Percentiles rank a stretch among this genome's conserved stretches.
phyloP scores from a whole-genome alignment of 2,113 vertebrate species.

The Sarotherodon lohbergeri region DNA sequence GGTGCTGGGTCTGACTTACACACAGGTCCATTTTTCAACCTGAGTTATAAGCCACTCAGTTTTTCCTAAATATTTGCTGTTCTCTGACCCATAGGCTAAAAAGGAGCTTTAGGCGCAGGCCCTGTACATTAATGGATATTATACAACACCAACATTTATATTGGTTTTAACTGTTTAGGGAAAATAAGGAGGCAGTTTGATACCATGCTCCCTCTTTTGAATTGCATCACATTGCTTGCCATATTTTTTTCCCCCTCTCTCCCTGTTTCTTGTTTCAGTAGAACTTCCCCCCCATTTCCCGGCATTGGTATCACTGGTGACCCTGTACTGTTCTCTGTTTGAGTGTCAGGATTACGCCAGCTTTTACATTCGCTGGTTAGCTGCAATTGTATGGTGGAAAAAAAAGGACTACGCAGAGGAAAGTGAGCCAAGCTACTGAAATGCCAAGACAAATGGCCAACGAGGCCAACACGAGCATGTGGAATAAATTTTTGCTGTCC shows the following conservation, averaged over 20 bases:
- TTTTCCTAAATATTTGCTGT: conserved; percentile 26
- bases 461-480: conserved; percentile 67
- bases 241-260: conserved; percentile 13
- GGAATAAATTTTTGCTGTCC: conserved; percentile 75
- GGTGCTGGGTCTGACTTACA: conserved; percentile 8
- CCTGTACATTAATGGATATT: not conserved
- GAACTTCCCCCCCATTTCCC: conserved; percentile 62
- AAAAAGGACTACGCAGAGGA: conserved; percentile 46
- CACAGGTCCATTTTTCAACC: conserved; percentile 49
- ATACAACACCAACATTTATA: not conserved
- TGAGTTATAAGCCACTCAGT: conserved; percentile 12
- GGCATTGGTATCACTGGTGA: conserved; percentile 65
- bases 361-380: conserved; percentile 64
- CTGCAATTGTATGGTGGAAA: conserved; percentile 64
- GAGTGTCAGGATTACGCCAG: conserved; percentile 65
- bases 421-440: conserved; percentile 65
- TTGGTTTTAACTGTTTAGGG: not conserved
- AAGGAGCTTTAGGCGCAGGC: not conserved
- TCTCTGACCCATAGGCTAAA: not conserved
- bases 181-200: not conserved
- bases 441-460: conserved; percentile 72
- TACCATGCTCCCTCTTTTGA: not conserved
- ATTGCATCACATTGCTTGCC: conserved; percentile 47
- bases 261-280: conserved; percentile 48
- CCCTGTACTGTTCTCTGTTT: conserved; percentile 60